These are phyloP conservation scores for Aporophyla nigra DNA, from an alignment of 2,888 invertebrate species.

Conservation along the genomic window DNA sequence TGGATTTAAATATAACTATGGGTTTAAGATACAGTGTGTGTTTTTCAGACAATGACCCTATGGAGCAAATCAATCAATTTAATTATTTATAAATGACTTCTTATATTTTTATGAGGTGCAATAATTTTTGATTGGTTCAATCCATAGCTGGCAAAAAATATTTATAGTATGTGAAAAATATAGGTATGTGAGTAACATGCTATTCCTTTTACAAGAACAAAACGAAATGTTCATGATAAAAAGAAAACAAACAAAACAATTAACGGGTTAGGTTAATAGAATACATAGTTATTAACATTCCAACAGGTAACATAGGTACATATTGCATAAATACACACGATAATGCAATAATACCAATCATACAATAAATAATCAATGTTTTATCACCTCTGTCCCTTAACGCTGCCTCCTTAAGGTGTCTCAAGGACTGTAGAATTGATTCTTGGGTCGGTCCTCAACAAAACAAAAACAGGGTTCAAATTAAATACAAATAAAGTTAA, in stretches of 20 bases:
- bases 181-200: conserved; percentile 52
- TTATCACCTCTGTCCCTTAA: conserved; percentile 82
- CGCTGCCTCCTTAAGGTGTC: conserved; percentile 83
- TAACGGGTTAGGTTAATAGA: conserved; percentile 48
- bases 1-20: conserved; percentile 8
- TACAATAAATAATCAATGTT: conserved; percentile 74
- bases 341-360: conserved; percentile 70
- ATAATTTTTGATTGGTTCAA: conserved; percentile 34
- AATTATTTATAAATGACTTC: background rate
- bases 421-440: conserved; percentile 83
- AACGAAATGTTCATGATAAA: conserved; percentile 41
- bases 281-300: conserved; percentile 56
- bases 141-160: conserved; percentile 21
- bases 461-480: conserved; percentile 79
- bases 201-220: conserved; percentile 50
- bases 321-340: conserved; percentile 62
- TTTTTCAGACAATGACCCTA: conserved; percentile 15
- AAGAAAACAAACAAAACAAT: conserved; percentile 35
- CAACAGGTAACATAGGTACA: conserved; percentile 42
- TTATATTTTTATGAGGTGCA: background rate
- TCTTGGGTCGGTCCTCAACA: conserved; percentile 85
- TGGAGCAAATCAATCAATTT: conserved; percentile 42
- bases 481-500: conserved; percentile 70
- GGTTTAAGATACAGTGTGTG: conserved; percentile 31
- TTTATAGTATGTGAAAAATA: conserved; percentile 12